These are phyloP conservation scores for Melipona bicolor DNA, from an alignment of 2,888 invertebrate species.

Conservation along the genomic window DNA sequence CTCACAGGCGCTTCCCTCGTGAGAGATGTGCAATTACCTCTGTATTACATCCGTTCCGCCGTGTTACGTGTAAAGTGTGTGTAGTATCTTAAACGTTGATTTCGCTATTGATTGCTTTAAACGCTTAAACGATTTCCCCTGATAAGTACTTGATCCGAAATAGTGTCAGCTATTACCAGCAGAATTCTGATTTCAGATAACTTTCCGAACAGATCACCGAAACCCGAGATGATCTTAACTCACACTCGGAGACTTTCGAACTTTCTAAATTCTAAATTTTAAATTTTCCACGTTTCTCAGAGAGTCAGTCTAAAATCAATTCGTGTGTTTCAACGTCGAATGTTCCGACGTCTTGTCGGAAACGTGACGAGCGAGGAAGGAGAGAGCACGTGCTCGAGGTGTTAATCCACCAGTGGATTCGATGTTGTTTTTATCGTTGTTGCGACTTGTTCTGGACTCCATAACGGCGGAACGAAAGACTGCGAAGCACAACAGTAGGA, in stretches of 20 bases:
- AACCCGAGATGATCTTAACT: no score
- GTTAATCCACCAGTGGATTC: not conserved
- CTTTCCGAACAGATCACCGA: not conserved
- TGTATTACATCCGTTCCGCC: not conserved
- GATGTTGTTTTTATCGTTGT: not conserved
- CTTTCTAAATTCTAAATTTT: no score
- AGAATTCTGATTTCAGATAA: not conserved
- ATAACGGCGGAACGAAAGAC: not conserved
- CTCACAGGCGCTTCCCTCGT: not conserved
- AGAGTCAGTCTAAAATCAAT: no score
- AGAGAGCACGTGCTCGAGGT: not conserved
- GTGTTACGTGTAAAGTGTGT: not conserved
- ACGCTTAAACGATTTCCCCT: not conserved
- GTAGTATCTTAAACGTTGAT: not conserved
- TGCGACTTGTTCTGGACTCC: not conserved
- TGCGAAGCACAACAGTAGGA: conserved; percentile 19
- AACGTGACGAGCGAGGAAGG: not conserved
- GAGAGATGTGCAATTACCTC: not conserved
- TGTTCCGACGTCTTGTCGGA: no score
- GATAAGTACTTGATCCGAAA: not conserved
- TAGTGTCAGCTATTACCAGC: not conserved
- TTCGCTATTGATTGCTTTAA: conserved; percentile 4
- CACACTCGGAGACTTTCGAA: no score
- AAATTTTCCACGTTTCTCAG: no score
- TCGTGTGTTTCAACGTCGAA: not conserved